A percentile compares a stretch with the other conserved stretches of the same genome.
Evolutionary conservation across 1,140 invertebrate genomes (phyloP).

Genomic region (Cyclina sinensis): DNA sequence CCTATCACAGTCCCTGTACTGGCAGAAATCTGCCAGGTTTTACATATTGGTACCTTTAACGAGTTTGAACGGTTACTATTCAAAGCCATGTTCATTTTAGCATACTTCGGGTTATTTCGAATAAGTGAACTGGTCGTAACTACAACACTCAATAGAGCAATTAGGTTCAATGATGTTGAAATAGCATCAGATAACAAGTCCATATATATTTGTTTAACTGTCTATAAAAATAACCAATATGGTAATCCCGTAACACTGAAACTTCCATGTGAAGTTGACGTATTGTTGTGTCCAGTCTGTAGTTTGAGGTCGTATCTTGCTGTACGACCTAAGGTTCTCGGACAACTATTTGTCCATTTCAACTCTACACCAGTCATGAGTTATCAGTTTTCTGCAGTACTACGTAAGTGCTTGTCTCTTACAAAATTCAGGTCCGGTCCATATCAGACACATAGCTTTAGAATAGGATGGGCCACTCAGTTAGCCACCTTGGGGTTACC

Average conservation of each 20-base stretch:
- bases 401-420: not conserved
- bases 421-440: not conserved
- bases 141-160: not conserved
- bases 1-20: not conserved
- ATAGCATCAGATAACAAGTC: not conserved
- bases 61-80: not conserved
- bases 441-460: slow-evolving; percentile 13
- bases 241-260: slow-evolving; percentile 1
- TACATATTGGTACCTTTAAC: not conserved
- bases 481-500: not conserved
- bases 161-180: not conserved
- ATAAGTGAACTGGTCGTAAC: slow-evolving; percentile 5
- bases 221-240: not conserved
- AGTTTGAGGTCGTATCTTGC: not conserved
- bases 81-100: not conserved
- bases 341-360: not conserved
- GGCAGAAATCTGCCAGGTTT: not conserved
- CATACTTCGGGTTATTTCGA: slow-evolving; percentile 17
- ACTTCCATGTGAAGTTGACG: not conserved
- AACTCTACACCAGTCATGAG: not conserved
- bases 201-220: not conserved
- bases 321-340: not conserved
- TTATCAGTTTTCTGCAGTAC: slow-evolving; percentile 24
- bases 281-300: not conserved
- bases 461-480: slow-evolving; percentile 13